Evolutionary conservation across 2,888 invertebrate species (phyloP).

Genomic region (Lycocerus yunnanus): DNA sequence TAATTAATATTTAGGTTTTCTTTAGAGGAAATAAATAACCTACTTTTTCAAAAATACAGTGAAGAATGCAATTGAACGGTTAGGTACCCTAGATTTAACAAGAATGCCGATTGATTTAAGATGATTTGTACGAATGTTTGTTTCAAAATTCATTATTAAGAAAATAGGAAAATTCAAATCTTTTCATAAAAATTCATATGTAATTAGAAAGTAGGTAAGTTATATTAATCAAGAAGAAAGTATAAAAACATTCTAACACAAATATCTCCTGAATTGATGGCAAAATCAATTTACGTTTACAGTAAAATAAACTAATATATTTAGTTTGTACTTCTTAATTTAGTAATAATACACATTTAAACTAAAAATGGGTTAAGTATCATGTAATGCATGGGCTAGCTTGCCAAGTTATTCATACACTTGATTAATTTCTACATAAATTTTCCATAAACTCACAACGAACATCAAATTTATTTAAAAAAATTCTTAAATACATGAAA

Average conservation of each 20-base stretch:
- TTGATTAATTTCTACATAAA: background rate
- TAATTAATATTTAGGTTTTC: background rate
- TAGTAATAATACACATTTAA: background rate
- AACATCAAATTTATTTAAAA: background rate
- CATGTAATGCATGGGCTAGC: background rate
- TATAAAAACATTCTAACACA: constrained; percentile 3
- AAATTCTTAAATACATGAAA: background rate
- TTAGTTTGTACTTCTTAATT: background rate
- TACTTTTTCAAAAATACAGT: background rate
- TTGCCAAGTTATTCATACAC: background rate
- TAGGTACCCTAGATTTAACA: background rate
- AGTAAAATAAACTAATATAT: background rate
- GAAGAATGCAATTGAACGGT: background rate
- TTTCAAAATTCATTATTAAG: background rate
- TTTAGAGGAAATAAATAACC: background rate
- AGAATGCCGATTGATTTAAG: background rate
- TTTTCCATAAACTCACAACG: background rate
- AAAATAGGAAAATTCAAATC: background rate
- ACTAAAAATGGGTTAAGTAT: background rate
- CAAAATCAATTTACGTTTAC: constrained; percentile 2
- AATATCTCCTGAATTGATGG: background rate
- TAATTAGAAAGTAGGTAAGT: constrained; percentile 2
- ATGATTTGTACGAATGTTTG: background rate
- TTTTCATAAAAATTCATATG: background rate
- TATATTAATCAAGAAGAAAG: constrained; percentile 2